Percentiles rank a stretch among this genome's conserved stretches.
Conservation (phyloP, 2,888 invertebrate species). For the Polydesmus complanatus region DNA sequence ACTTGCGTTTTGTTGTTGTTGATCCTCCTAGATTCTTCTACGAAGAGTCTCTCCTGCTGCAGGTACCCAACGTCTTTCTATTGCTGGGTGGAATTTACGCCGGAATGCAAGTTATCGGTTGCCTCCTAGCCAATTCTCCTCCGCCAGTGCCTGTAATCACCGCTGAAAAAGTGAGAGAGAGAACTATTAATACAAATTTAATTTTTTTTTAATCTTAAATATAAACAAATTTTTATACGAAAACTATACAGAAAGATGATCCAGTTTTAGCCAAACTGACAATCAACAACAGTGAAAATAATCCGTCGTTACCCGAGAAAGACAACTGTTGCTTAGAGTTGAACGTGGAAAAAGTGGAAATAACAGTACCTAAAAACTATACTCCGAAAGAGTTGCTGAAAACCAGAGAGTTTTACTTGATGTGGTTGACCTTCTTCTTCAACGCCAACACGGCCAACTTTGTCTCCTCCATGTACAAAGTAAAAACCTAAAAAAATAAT, state of each 20-base stretch:
- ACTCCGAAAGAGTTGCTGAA: conserved; percentile 22
- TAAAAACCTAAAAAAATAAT: conserved; percentile 11
- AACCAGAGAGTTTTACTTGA: conserved; percentile 26
- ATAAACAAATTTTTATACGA: no score
- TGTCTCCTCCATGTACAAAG: conserved; percentile 32
- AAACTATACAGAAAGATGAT: no score
- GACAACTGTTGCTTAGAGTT: no score
- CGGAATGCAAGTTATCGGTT: conserved; percentile 27
- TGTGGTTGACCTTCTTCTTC: conserved; percentile 31
- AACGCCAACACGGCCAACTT: conserved; percentile 28
- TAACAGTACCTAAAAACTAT: background rate
- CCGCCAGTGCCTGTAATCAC: background rate
- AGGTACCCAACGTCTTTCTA: conserved; percentile 28
- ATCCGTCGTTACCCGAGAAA: no score
- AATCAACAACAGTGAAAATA: no score
- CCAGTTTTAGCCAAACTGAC: no score
- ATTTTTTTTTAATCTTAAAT: no score
- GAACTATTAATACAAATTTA: no score
- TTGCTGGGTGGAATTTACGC: conserved; percentile 27
- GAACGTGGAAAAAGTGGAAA: no score
- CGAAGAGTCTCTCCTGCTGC: conserved; percentile 25
- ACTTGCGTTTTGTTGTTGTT: no score
- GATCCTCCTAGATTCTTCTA: conserved; percentile 28
- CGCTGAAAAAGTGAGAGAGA: no score
- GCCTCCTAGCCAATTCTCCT: conserved; percentile 19